phyloP scores from a whole-genome alignment of 1,140 invertebrate genomes.

The Episyrphus balteatus region DNA sequence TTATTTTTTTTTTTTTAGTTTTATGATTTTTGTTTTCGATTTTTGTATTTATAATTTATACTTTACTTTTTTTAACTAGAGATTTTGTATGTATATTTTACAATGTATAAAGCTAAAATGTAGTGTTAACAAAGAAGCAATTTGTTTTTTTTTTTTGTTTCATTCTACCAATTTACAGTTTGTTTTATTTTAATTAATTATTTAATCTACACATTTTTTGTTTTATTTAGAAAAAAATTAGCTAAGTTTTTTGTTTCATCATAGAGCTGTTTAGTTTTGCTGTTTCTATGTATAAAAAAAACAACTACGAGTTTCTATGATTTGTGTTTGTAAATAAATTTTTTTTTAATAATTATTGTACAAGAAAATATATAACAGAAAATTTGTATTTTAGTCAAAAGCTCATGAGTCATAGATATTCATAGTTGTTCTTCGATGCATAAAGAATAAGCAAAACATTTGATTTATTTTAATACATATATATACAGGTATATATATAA shows the following conservation, averaged over 20 bases:
- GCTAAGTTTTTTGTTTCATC: not conserved
- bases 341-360: constrained; percentile 4
- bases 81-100: constrained; percentile 33
- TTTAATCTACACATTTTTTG: constrained; percentile 8
- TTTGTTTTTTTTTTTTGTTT: constrained; percentile 14
- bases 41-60: constrained; percentile 15
- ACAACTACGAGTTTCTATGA: constrained; percentile 8
- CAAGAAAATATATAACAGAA: constrained; percentile 3
- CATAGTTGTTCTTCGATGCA: constrained; percentile 6
- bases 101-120: constrained; percentile 38
- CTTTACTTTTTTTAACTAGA: constrained; percentile 28
- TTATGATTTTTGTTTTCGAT: constrained; percentile 10
- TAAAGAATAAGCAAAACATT: constrained; percentile 1
- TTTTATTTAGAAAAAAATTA: constrained; percentile 2
- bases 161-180: constrained; percentile 19
- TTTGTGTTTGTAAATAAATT: not conserved
- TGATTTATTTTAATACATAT: not conserved
- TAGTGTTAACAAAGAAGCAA: constrained; percentile 20
- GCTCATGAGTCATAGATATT: constrained; percentile 2
- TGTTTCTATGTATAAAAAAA: constrained; percentile 1
- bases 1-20: constrained; percentile 3
- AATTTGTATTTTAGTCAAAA: not conserved
- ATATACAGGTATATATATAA: not conserved
- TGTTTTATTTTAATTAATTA: constrained; percentile 29
- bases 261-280: not conserved